Conservation (phyloP, 2,888 invertebrate species). For the Synanthedon andrenaeformis region DNA sequence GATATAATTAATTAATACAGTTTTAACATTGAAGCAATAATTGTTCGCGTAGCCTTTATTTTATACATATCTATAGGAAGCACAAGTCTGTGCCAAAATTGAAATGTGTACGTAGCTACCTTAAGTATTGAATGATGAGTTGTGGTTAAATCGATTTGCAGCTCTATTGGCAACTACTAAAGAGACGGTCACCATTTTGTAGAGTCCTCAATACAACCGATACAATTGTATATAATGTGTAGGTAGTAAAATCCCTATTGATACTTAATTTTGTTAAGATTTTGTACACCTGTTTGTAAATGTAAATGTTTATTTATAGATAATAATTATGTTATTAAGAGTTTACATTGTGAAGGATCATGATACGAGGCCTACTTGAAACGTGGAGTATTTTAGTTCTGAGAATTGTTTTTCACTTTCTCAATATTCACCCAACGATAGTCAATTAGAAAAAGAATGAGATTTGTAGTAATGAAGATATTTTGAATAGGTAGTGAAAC, state of each 20-base stretch:
- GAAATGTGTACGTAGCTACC: constrained; percentile 21
- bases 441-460: constrained; percentile 66
- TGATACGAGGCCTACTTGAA: constrained; percentile 42
- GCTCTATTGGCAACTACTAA: constrained; percentile 7
- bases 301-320: constrained; percentile 64
- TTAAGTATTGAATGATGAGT: background rate
- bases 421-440: constrained; percentile 69
- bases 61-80: constrained; percentile 28
- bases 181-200: constrained; percentile 14
- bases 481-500: constrained; percentile 26
- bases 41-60: constrained; percentile 42
- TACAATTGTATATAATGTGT: constrained; percentile 52
- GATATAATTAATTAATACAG: background rate
- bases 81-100: constrained; percentile 56
- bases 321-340: constrained; percentile 24
- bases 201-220: constrained; percentile 11
- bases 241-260: constrained; percentile 43
- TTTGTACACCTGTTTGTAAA: constrained; percentile 64
- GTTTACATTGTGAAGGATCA: constrained; percentile 29
- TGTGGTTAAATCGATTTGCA: background rate
- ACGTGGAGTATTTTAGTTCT: constrained; percentile 50
- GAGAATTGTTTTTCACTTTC: constrained; percentile 36
- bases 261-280: constrained; percentile 37
- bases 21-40: constrained; percentile 44
- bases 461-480: constrained; percentile 29